These are phyloP conservation scores for Cardiocondyla obscurior DNA, from an alignment of 1,140 invertebrate genomes.

Conservation along the genomic window DNA sequence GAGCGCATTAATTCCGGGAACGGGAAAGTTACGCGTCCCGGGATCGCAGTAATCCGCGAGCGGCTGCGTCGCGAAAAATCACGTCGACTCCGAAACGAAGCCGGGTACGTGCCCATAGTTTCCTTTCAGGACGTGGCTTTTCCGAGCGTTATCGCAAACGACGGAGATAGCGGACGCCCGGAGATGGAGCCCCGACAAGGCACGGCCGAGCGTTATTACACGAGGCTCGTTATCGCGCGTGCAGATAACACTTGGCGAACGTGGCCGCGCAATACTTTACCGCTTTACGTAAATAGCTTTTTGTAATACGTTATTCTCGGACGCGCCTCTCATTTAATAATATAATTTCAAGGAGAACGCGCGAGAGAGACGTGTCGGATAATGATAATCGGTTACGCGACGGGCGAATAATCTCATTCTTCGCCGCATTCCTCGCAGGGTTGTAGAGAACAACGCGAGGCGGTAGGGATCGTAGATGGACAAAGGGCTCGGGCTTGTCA, in stretches of 20 bases:
- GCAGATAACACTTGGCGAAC: not conserved
- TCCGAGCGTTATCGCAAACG: conserved; percentile 1
- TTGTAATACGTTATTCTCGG: not conserved
- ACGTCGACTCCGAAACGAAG: conserved; percentile 5
- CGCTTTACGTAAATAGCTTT: not conserved
- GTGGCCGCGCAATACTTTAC: not conserved
- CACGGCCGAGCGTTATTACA: conserved; percentile 18
- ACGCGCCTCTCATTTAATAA: not conserved
- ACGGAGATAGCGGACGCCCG: not conserved
- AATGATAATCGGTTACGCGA: not conserved
- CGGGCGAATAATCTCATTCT: not conserved
- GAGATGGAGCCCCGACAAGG: not conserved
- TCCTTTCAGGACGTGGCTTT: not conserved
- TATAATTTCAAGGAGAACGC: not conserved
- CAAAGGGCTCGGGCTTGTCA: not conserved
- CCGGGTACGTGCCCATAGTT: conserved; percentile 3
- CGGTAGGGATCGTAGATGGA: not conserved
- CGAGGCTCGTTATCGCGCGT: not conserved
- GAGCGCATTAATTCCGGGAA: conserved; percentile 53
- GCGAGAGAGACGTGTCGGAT: not conserved
- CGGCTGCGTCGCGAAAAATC: conserved; percentile 38
- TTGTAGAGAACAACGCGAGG: not conserved
- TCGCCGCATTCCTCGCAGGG: not conserved
- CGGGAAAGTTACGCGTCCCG: conserved; percentile 36
- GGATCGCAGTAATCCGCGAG: conserved; percentile 37